Percentiles rank a stretch among this genome's conserved stretches.
Conservation (phyloP, 2,797 vertebrate species). For the Cyprinodon diabolis region DNA sequence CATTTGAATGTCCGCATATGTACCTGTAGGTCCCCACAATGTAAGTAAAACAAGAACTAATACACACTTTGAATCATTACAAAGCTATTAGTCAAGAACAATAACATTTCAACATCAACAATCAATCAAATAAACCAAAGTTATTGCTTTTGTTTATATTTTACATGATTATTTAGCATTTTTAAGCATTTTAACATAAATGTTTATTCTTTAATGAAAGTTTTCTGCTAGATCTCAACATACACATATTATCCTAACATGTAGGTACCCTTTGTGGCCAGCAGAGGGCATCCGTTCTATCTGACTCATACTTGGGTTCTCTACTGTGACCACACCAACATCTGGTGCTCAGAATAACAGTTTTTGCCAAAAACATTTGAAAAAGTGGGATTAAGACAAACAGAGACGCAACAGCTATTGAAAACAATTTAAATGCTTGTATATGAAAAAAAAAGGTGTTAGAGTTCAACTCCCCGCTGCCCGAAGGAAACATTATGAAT, state of each 20-base stretch:
- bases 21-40: no score
- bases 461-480: slow-evolving; percentile 15
- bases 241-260: not conserved
- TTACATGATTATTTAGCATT: no score
- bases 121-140: no score
- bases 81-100: no score
- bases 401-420: not conserved
- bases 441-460: slow-evolving; percentile 11
- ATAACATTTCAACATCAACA: no score
- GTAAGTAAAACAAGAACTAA: no score
- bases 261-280: slow-evolving; percentile 22
- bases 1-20: no score
- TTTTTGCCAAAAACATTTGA: slow-evolving; percentile 14
- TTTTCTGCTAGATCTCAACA: no score
- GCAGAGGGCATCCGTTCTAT: slow-evolving; percentile 40
- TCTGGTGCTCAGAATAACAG: slow-evolving; percentile 23
- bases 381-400: not conserved
- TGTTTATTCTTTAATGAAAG: no score
- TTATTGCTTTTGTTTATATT: no score
- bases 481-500: slow-evolving; percentile 55
- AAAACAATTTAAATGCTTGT: slow-evolving; percentile 8
- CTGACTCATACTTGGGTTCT: not conserved
- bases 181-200: no score
- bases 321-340: slow-evolving; percentile 24
- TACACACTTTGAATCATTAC: no score